Evolutionary conservation across 2,797 vertebrate species (phyloP).

Genomic region (Gadopsis marmoratus): DNA sequence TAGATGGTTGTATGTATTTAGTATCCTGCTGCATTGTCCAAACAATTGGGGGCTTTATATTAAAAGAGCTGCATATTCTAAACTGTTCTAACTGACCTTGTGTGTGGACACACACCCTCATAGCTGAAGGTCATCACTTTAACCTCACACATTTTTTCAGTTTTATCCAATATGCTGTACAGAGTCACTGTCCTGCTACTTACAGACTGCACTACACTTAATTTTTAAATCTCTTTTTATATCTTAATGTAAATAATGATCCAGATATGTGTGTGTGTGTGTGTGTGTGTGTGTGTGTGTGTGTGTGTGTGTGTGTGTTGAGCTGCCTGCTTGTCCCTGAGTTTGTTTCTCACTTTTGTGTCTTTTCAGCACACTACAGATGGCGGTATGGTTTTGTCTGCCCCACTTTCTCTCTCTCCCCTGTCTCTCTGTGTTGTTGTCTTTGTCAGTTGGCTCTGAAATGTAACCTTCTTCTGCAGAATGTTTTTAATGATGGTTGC

Average conservation of each 20-base stretch:
- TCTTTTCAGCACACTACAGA: slow-evolving; percentile 48
- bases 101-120: too few relatives aligned
- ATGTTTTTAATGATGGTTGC: background rate
- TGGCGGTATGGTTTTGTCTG: slow-evolving; percentile 37
- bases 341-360: slow-evolving; percentile 47
- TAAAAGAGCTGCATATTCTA: background rate
- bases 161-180: background rate
- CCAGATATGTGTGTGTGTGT: slow-evolving; percentile 12
- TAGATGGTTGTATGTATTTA: background rate
- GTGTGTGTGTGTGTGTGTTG: slow-evolving; percentile 25
- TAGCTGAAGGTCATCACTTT: background rate
- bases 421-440: slow-evolving; percentile 12
- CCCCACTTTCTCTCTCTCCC: slow-evolving; percentile 14
- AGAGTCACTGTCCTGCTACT: background rate
- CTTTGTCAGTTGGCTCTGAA: slow-evolving; percentile 20
- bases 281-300: slow-evolving; percentile 14
- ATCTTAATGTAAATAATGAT: slow-evolving; percentile 1
- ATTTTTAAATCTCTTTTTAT: background rate
- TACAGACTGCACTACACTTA: background rate
- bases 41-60: background rate
- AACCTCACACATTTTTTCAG: background rate
- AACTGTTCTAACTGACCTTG: too few relatives aligned
- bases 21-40: background rate
- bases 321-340: slow-evolving; percentile 37
- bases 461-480: slow-evolving; percentile 19